Evolutionary conservation across 2,888 invertebrate species (phyloP), one percentile per base, ranked within the genome.

Genomic region (Rhagonycha lutea): DNA sequence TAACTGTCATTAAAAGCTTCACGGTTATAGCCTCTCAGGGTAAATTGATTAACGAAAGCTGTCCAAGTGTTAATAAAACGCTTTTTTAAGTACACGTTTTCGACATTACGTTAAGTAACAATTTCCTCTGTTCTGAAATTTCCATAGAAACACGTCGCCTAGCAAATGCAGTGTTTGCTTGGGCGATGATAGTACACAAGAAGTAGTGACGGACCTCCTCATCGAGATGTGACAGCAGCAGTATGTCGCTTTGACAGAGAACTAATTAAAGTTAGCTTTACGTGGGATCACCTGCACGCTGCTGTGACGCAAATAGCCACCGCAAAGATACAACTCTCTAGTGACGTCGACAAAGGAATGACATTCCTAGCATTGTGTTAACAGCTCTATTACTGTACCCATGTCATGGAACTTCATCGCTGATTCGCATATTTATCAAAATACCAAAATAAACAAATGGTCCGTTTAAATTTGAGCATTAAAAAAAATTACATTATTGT

Each of bases 1-100:
- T 85, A 85, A 84, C 84, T 85, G 85, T 84, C 85, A 84, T 86
- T 86, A 86, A 85, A 85, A 84, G 84, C 83, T 82, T 82, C 79
- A 79, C 82, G 77, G 83, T 84, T 82, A 84, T 80, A 81, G 81
- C 78, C 80, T 79, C 80, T 80, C 77, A 73, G 81, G 78, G 82
- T 83, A 86, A 86, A 85, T 85, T 86, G 84, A 86, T 86, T 85
- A 86, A 83, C 83, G 82, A 82, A 83, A 84, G 83, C 82, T 81
- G 83, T 80, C 80, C 82, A 80, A 82, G 83, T 83, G 84, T 84
- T 82, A 81, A 83, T 82, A 82, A 83, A 83, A 83, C 77, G 82
- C 79, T 81, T 82, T 82, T 80, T 81, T 80, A 24, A 24, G 63
- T 26, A 65, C 63, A 65, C 63, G 63, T 65, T 65, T 24, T 24